Percentiles rank a stretch among this genome's conserved stretches.
These are phyloP conservation scores for Deilephila elpenor DNA, from an alignment of 2,888 invertebrate species.

Conservation along the genomic window DNA sequence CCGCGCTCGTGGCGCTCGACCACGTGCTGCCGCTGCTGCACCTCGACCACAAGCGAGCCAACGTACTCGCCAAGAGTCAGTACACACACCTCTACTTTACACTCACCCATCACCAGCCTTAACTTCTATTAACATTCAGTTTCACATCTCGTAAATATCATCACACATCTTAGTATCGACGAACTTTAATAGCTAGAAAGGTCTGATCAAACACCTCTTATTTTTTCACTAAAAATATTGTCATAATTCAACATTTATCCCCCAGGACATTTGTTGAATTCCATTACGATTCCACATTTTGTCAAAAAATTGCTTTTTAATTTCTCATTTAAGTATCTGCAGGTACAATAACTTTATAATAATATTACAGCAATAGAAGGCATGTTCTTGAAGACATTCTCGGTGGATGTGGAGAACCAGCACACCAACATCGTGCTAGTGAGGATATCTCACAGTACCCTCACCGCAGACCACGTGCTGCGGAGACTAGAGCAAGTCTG, in stretches of 20 bases:
- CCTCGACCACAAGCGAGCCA: constrained; percentile 90
- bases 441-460: constrained; percentile 79
- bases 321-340: not conserved
- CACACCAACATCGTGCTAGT: constrained; percentile 92
- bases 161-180: no score
- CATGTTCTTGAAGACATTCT: constrained; percentile 85
- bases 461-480: constrained; percentile 77
- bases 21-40: constrained; percentile 88
- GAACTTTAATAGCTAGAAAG: no score
- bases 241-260: no score
- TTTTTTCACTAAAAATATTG: no score
- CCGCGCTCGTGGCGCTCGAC: constrained; percentile 93
- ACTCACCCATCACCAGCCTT: no score
- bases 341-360: not conserved
- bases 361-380: constrained; percentile 83
- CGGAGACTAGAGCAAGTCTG: constrained; percentile 69
- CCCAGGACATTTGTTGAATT: no score
- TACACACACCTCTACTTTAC: no score
- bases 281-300: no score
- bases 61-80: constrained; percentile 87
- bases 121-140: no score
- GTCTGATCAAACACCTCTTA: not conserved
- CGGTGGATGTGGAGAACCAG: constrained; percentile 86
- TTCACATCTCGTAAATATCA: no score
- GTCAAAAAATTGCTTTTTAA: no score